Percentiles rank a stretch among this genome's conserved stretches.
Conservation (phyloP, 2,888 invertebrate genomes). For the Falcaria lacertinaria region DNA sequence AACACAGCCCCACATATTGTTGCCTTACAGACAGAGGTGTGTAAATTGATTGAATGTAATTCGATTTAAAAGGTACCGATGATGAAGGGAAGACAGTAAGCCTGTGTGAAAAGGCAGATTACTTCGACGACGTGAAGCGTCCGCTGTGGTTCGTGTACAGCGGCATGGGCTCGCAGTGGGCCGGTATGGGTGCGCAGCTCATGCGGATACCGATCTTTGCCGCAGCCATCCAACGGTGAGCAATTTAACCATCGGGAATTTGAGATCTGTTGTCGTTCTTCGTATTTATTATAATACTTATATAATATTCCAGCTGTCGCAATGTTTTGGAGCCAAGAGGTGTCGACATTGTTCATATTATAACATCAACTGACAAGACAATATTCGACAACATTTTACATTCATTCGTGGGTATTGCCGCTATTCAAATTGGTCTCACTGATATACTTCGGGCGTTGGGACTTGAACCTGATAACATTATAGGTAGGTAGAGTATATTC, state of each 20-base stretch:
- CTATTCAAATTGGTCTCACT: constrained; percentile 80
- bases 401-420: constrained; percentile 88
- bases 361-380: constrained; percentile 80
- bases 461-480: constrained; percentile 85
- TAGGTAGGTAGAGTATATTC: constrained; percentile 83
- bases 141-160: constrained; percentile 86
- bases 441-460: constrained; percentile 69
- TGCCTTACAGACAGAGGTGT: too few species aligned
- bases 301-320: constrained; percentile 54
- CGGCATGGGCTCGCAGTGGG: constrained; percentile 87
- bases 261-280: too few species aligned
- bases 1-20: too few species aligned
- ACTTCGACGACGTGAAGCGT: constrained; percentile 45
- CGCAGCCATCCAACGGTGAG: constrained; percentile 66
- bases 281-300: background rate
- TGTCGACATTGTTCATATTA: constrained; percentile 80
- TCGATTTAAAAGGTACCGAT: constrained; percentile 44
- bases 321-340: constrained; percentile 78
- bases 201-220: constrained; percentile 82
- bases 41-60: too few species aligned
- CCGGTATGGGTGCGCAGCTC: constrained; percentile 82
- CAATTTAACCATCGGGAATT: background rate
- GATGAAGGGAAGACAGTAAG: constrained; percentile 37
- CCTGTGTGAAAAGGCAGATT: constrained; percentile 35
- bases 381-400: constrained; percentile 83